These are phyloP conservation scores for Drosophila paramelanica DNA, from an alignment of 2,888 invertebrate species.

Conservation along the genomic window DNA sequence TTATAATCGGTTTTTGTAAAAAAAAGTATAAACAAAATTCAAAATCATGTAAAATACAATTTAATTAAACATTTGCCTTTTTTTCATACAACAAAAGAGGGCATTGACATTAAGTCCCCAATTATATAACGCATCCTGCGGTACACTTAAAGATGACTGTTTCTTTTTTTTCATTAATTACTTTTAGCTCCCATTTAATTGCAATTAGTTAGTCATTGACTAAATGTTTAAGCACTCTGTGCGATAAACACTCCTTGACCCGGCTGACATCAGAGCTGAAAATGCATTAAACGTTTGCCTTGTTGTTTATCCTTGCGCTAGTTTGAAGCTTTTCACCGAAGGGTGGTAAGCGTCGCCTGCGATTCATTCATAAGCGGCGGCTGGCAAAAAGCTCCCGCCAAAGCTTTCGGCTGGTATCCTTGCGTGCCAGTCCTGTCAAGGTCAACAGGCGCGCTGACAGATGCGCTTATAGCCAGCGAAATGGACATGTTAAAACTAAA, in stretches of 20 bases:
- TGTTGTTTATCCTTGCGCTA: constrained; percentile 45
- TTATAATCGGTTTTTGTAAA: too few relatives aligned
- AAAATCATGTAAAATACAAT: not conserved
- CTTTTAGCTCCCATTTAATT: not conserved
- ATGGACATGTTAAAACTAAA: constrained; percentile 36
- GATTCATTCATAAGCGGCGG: constrained; percentile 53
- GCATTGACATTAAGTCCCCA: not conserved
- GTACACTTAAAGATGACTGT: too few relatives aligned
- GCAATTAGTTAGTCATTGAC: constrained; percentile 9
- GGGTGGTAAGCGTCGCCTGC: not conserved
- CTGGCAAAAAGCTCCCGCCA: constrained; percentile 15
- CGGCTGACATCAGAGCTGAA: constrained; percentile 26
- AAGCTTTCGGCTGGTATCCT: constrained; percentile 44
- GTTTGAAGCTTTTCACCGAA: constrained; percentile 51
- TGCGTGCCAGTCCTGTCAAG: constrained; percentile 60
- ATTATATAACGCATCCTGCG: too few relatives aligned
- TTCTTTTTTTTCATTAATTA: too few relatives aligned
- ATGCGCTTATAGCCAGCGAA: constrained; percentile 17
- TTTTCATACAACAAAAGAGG: too few relatives aligned
- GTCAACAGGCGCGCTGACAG: constrained; percentile 40
- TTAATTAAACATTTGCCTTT: not conserved
- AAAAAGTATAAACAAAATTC: not conserved
- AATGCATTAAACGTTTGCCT: constrained; percentile 28
- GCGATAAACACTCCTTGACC: constrained; percentile 60
- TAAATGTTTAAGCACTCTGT: constrained; percentile 1